A percentile compares a stretch with the other conserved stretches of the same genome.
These are phyloP conservation scores for Triplophysa bombifrons DNA, from an alignment of 2,797 vertebrate genomes.

Conservation along the genomic window DNA sequence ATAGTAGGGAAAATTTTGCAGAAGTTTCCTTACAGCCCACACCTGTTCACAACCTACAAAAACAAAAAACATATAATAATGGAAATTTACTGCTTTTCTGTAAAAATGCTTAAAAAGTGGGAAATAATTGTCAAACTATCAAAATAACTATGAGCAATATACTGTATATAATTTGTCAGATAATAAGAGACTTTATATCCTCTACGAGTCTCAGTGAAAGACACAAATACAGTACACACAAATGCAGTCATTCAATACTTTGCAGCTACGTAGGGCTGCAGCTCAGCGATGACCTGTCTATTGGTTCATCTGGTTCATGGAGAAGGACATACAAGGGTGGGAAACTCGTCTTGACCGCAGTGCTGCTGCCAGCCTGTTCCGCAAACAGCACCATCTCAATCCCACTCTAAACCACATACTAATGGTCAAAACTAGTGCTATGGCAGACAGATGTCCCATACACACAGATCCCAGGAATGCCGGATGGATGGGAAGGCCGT, in stretches of 20 bases:
- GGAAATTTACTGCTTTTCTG: not conserved
- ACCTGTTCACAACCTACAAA: conserved; percentile 56
- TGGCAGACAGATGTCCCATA: conserved; percentile 51
- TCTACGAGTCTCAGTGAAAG: not conserved
- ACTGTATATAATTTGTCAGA: conserved; percentile 7
- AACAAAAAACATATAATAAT: conserved; percentile 37
- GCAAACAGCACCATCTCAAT: conserved; percentile 56
- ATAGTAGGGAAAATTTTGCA: conserved; percentile 61
- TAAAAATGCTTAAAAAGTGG: not conserved
- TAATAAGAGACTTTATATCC: conserved; percentile 5
- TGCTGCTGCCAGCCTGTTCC: conserved; percentile 47
- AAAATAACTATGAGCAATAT: not conserved
- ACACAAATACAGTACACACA: conserved; percentile 2
- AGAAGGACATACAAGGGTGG: conserved; percentile 45
- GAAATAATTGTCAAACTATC: not conserved
- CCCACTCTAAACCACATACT: conserved; percentile 54
- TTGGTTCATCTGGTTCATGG: conserved; percentile 56
- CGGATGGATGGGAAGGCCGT: conserved; percentile 12
- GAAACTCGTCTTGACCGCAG: conserved; percentile 51
- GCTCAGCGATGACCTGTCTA: conserved; percentile 34
- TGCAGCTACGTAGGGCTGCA: conserved; percentile 30
- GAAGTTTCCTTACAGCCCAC: conserved; percentile 68
- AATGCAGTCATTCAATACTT: conserved; percentile 22
- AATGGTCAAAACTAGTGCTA: conserved; percentile 56
- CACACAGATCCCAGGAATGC: conserved; percentile 35